Evolutionary conservation across 64 coral and sea anemone genomes (phyloP), one percentile per base, ranked within the genome.

Genomic region (Cladopsammia gracilis): DNA sequence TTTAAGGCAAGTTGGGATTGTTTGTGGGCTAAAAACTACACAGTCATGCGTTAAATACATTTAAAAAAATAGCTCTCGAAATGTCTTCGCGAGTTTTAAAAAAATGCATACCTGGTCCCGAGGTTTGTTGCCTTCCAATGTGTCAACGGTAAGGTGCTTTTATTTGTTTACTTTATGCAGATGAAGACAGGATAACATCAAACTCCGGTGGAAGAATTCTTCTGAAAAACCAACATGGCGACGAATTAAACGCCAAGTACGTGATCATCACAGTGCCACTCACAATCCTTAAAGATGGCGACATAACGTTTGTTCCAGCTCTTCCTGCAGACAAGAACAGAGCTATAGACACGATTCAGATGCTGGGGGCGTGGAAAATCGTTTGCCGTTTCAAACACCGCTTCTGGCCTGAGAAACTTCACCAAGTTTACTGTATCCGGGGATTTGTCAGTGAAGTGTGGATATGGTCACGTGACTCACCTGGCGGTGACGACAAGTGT

Each of bases 361-460:
- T 77, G 75, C 48, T 52, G 1, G 75, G 75, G 3, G 75, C 75
- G 1, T 77, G 48, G 75, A 77, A 77, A 53, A 77, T 77, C 20
- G 50, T 54, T 20, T 77, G 75, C 24, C 50, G 50, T 12, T 54
- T 77, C n/a, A 77, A 77, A 56, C 50, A 11, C 48, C 75, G 50
- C 7, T 77, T 77, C 10, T 77, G 75, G 75, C 75, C 75, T 10
- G 75, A 77, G 48, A 77, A 54, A 56, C 72, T 75, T 15, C 72
- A 75, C 47, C 72, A 75, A 42, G 24, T 98, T 60, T 92, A 50
- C 48, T 49, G 49, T 52, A 62, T 83, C 0, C n/a, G 59, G 4
- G 85, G 93, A 8, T 91, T 95, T 62, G 83, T 90, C 80, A 71
- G 89, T 53, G 93, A 98, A 83, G 84, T 98, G 88, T 98, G 96